Base-by-base conservation (phyloP, 2,888 invertebrate genomes). In the Diabrotica balteata region DNA sequence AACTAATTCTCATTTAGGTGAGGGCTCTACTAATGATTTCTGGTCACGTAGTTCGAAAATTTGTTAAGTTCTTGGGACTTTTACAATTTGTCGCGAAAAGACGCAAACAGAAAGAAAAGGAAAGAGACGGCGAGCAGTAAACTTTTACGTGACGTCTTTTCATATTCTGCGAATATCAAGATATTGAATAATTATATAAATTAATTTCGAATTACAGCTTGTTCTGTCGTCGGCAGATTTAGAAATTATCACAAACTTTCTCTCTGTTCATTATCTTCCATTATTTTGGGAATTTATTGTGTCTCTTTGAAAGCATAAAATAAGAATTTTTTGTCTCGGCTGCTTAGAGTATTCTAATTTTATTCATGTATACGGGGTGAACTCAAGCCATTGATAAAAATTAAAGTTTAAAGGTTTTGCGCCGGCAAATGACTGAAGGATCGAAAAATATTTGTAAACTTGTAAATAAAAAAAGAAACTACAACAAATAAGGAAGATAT, bases 61-160 rank as follows among this genome's bases (percentile, higher is more conserved):
- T 67, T 67, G 67, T 67, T 67, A 58, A 67, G 67, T 67, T 67
- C 62, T 59, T 62, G 62, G 52, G 62, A 67, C 62, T 62, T 62
- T 67, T 62, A 62, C 62, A 52, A 67, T 67, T 62, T 63, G 62
- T 42, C 51, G 43, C 9, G 57, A 63, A 9, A 47, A 43, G 11
- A 22, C 7, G 44, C 7, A 17, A 63, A 44, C 52, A 10, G 42
- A 49, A 43, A 32, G 47, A 11, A 49, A 57, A 63, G 63, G 47
- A 58, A 51, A 63, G 50, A 43, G 58, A 22, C 50, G n/a, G 32
- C 42, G 11, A 57, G 10, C 32, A 45, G 49, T 63, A 58, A 63
- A 63, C 22, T 63, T 58, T 58, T 58, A 63, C 63, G 63, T 63
- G 63, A 57, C 58, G n/a, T 49, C 57, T 50, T 63, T 63, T 55